Evolutionary conservation across 2,888 invertebrate genomes (phyloP).

Genomic region (Erebia palarica): DNA sequence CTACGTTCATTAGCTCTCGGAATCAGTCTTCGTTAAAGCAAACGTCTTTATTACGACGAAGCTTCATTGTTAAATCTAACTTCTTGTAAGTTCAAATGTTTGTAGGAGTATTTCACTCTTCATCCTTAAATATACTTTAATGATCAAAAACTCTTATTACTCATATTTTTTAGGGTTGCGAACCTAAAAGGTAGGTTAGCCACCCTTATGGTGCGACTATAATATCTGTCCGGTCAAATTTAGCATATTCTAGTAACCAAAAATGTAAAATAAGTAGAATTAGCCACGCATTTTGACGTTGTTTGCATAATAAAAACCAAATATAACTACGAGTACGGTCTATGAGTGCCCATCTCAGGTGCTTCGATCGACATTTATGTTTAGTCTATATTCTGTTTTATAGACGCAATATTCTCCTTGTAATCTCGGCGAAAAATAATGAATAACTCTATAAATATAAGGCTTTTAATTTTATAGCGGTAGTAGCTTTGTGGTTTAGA

Average conservation of each 20-base stretch:
- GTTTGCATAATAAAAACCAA: constrained; percentile 9
- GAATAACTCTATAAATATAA: no score
- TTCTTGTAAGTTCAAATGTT: background rate
- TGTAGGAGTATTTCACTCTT: background rate
- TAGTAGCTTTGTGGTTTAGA: no score
- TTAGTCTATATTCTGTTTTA: background rate
- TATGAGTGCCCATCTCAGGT: background rate
- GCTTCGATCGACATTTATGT: background rate
- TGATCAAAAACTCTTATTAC: no score
- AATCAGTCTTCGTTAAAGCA: background rate
- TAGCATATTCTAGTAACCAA: no score
- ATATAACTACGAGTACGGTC: background rate
- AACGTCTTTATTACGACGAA: background rate
- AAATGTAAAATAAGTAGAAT: no score
- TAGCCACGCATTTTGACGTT: background rate
- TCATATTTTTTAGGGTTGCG: no score
- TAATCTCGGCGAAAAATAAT: background rate
- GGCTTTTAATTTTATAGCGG: no score
- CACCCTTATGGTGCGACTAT: no score
- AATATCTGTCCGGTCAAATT: no score
- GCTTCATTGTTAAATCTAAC: constrained; percentile 4
- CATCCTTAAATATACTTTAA: no score
- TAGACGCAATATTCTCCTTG: background rate
- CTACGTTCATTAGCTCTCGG: constrained; percentile 1
- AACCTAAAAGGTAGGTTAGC: no score